Evolutionary conservation across 2,797 vertebrate genomes (phyloP).

Genomic region (Pteronotus mesoamericanus): DNA sequence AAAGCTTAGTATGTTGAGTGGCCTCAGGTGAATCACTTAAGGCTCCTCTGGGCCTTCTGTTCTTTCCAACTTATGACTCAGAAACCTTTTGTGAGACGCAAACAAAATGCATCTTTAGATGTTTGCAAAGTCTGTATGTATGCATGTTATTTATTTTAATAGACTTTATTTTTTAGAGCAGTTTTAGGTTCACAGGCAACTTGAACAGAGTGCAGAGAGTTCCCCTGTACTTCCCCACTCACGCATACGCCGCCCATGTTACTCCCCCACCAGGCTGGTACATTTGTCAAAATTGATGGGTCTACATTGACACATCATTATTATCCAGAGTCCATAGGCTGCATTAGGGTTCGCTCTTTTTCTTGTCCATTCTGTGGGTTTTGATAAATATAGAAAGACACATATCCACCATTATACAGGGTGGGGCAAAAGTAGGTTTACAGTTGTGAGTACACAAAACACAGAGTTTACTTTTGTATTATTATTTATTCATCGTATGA

Average conservation of each 20-base stretch:
- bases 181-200: not conserved
- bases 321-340: not conserved
- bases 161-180: not conserved
- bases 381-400: not conserved
- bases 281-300: not conserved
- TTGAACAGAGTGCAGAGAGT: not conserved
- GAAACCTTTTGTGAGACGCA: constrained; percentile 4
- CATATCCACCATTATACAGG: not conserved
- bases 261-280: not conserved
- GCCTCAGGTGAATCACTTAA: not conserved
- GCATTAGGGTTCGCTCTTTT: not conserved
- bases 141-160: not conserved
- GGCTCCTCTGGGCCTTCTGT: not conserved
- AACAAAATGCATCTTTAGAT: not conserved
- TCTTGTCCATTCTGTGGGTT: not conserved
- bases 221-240: not conserved
- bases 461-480: not conserved
- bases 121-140: not conserved
- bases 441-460: not conserved
- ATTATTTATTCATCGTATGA: not conserved
- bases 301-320: not conserved
- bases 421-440: not conserved
- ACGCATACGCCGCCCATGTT: not conserved
- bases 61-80: not conserved
- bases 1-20: not conserved